These are phyloP conservation scores for Leucophenga varia DNA, from an alignment of 1,140 invertebrate genomes.

Conservation along the genomic window DNA sequence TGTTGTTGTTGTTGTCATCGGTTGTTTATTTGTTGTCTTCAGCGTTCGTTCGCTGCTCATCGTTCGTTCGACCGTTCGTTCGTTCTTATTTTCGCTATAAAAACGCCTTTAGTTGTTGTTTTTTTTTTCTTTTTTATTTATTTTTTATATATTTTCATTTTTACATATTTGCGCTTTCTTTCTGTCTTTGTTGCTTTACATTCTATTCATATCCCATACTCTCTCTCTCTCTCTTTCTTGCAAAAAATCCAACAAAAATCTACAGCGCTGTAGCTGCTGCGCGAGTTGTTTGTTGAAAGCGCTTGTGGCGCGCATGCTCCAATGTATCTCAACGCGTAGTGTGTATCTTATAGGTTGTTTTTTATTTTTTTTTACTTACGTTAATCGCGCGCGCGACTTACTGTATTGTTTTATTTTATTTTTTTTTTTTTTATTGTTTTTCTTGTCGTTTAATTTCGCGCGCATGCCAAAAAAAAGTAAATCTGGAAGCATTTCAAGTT, in stretches of 20 bases:
- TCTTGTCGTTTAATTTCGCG: slow-evolving; percentile 17
- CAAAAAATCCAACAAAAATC: too few species aligned
- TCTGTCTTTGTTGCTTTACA: slow-evolving; percentile 8
- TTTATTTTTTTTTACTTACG: too few species aligned
- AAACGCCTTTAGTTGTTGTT: slow-evolving; percentile 11
- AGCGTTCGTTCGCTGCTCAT: too few species aligned
- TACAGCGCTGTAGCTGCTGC: too few species aligned
- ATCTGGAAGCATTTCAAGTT: background rate
- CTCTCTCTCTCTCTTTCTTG: too few species aligned
- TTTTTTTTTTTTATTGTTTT: slow-evolving; percentile 12
- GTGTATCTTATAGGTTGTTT: too few species aligned
- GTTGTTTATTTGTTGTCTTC: slow-evolving; percentile 3
- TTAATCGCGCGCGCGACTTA: too few species aligned
- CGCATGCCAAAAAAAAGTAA: slow-evolving; percentile 49
- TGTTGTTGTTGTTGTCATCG: slow-evolving; percentile 25
- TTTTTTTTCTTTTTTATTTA: background rate
- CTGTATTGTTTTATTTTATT: too few species aligned
- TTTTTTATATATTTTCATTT: background rate
- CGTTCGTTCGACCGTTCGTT: too few species aligned
- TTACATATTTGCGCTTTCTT: slow-evolving; percentile 5
- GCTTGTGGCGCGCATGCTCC: slow-evolving; percentile 2
- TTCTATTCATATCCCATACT: too few species aligned
- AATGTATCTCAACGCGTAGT: background rate
- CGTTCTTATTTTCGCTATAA: slow-evolving; percentile 7
- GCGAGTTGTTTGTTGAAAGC: background rate